Evolutionary conservation across 2,113 vertebrate species (phyloP).

Genomic region (Mustela lutreola): DNA sequence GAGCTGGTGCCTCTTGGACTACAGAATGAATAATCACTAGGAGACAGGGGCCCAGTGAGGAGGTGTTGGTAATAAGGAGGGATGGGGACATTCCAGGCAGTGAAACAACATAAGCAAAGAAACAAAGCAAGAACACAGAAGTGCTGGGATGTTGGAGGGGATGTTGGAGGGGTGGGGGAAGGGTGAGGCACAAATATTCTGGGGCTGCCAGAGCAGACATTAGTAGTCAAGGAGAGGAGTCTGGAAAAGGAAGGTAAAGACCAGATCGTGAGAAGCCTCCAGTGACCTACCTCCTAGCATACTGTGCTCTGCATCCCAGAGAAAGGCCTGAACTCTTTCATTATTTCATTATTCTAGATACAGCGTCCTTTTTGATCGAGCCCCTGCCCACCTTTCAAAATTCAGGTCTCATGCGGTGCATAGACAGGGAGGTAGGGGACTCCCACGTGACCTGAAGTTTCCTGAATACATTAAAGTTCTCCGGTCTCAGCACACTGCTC

Average conservation of each 20-base stretch:
- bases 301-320: background rate
- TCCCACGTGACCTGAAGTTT: background rate
- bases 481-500: background rate
- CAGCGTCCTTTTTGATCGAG: background rate
- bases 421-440: background rate
- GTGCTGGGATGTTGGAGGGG: too few species aligned
- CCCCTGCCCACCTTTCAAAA: background rate
- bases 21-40: background rate
- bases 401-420: background rate
- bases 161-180: fast-evolving
- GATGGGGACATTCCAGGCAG: background rate
- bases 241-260: background rate
- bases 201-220: background rate
- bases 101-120: background rate
- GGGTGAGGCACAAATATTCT: background rate
- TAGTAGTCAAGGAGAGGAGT: background rate
- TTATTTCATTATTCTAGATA: background rate
- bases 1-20: background rate
- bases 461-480: background rate
- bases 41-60: background rate
- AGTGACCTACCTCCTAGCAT: background rate
- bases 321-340: background rate
- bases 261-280: background rate
- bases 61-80: background rate
- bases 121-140: background rate